Percentiles rank a stretch among this genome's conserved stretches.
phyloP scores from a whole-genome alignment of 2,888 invertebrate genomes.

The Epiperipatus broadwayi region DNA sequence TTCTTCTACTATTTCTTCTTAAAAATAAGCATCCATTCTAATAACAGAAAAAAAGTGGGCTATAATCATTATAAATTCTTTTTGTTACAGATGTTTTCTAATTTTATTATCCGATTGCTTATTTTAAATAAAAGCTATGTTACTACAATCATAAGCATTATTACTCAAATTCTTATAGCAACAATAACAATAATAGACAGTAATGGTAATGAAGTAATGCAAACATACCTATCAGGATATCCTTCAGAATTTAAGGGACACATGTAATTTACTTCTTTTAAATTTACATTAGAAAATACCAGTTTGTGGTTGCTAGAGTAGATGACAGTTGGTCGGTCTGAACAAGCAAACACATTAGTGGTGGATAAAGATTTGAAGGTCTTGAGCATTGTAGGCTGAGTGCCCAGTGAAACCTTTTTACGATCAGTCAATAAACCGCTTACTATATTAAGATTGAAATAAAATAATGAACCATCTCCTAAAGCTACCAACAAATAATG shows the following conservation, averaged over 20 bases:
- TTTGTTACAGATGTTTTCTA: too few species aligned
- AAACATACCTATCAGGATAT: conserved; percentile 62
- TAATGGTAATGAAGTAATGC: too few species aligned
- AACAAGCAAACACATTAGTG: conserved; percentile 94
- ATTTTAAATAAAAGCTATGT: too few species aligned
- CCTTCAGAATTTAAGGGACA: conserved; percentile 87
- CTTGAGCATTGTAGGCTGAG: conserved; percentile 79
- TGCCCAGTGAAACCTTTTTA: conserved; percentile 89
- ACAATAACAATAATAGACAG: not conserved
- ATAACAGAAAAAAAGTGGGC: too few species aligned
- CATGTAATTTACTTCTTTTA: conserved; percentile 77
- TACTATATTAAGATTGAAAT: conserved; percentile 61
- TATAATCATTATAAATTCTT: too few species aligned
- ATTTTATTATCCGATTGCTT: too few species aligned
- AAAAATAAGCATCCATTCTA: too few species aligned
- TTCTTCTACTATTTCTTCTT: too few species aligned
- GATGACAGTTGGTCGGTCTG: conserved; percentile 92
- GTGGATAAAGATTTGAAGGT: conserved; percentile 64
- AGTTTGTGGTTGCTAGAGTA: conserved; percentile 97
- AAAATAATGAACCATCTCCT: conserved; percentile 94
- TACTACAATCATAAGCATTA: too few species aligned
- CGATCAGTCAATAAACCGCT: conserved; percentile 59
- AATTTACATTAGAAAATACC: conserved; percentile 92
- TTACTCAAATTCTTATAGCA: too few species aligned
- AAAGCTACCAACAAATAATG: conserved; percentile 75